Percentiles rank a stretch among this genome's conserved stretches.
Evolutionary conservation across 2,797 vertebrate species (phyloP).

Genomic region (Eidolon dupreanum): DNA sequence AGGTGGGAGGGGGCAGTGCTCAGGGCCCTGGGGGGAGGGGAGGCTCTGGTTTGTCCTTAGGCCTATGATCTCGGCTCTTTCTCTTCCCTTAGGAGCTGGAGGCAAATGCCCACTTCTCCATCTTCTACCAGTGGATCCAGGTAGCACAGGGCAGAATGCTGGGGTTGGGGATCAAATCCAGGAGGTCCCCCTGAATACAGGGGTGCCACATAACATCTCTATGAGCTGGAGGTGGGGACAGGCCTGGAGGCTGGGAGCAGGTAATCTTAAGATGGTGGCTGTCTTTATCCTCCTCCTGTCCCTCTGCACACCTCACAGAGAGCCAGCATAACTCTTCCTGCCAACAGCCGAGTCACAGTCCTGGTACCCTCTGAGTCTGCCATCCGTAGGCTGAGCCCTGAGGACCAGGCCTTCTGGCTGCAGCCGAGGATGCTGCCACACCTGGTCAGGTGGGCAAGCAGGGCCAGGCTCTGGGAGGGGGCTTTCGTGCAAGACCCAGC

Average conservation of each 20-base stretch:
- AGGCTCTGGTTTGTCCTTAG: neutral
- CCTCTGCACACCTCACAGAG: conserved; percentile 65
- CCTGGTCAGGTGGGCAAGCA: conserved; percentile 64
- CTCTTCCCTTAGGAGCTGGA: conserved; percentile 89
- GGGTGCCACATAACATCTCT: neutral
- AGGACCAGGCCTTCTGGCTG: conserved; percentile 87
- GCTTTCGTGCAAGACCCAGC: fast-evolving
- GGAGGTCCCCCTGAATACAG: neutral
- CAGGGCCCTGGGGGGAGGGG: neutral
- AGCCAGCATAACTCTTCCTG: conserved; percentile 82
- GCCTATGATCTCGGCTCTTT: neutral
- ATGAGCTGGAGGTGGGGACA: neutral
- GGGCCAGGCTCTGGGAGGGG: neutral
- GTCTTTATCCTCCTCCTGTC: conserved; percentile 29
- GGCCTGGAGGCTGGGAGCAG: neutral
- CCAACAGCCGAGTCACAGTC: conserved; percentile 87
- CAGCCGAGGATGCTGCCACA: conserved; percentile 68
- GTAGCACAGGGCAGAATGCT: conserved; percentile 80
- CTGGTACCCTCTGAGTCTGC: conserved; percentile 88
- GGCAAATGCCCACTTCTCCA: conserved; percentile 82
- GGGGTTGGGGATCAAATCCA: neutral
- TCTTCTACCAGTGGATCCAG: conserved; percentile 87
- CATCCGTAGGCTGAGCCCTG: conserved; percentile 82
- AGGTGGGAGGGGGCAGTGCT: neutral
- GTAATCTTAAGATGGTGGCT: neutral